Conservation (phyloP, 2,888 invertebrate species). For the Schizotus pectinicornis region DNA sequence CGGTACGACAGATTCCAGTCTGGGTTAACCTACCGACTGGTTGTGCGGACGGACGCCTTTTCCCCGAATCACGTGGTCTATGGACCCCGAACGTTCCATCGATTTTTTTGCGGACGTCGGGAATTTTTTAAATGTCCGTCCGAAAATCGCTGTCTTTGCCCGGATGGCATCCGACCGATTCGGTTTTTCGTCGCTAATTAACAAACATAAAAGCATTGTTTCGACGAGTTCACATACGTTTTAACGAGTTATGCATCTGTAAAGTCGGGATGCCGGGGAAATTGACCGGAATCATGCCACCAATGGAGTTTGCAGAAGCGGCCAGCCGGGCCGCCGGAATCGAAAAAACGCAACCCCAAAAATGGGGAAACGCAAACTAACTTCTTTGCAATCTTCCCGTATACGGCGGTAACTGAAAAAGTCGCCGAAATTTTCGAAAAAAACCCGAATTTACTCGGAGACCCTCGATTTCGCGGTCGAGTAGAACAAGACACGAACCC, state of each 20-base stretch:
- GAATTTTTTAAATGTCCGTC: conserved; percentile 34
- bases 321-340: too few relatives aligned
- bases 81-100: conserved; percentile 36
- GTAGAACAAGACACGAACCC: too few relatives aligned
- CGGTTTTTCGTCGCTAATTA: conserved; percentile 56
- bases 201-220: conserved; percentile 56
- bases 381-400: too few relatives aligned
- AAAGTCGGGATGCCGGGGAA: too few relatives aligned
- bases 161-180: conserved; percentile 48
- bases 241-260: conserved; percentile 45
- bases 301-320: too few relatives aligned
- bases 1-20: conserved; percentile 44
- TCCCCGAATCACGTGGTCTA: conserved; percentile 49
- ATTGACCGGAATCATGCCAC: too few relatives aligned
- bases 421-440: too few relatives aligned
- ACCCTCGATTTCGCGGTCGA: too few relatives aligned
- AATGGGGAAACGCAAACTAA: too few relatives aligned
- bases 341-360: too few relatives aligned
- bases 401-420: too few relatives aligned
- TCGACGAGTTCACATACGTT: conserved; percentile 49
- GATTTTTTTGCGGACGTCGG: conserved; percentile 32
- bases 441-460: too few relatives aligned
- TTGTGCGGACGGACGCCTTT: conserved; percentile 32
- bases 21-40: conserved; percentile 40
- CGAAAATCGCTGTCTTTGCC: conserved; percentile 16